These are phyloP conservation scores for Merops nubicus DNA, from an alignment of 2,113 vertebrate species.

Conservation along the genomic window DNA sequence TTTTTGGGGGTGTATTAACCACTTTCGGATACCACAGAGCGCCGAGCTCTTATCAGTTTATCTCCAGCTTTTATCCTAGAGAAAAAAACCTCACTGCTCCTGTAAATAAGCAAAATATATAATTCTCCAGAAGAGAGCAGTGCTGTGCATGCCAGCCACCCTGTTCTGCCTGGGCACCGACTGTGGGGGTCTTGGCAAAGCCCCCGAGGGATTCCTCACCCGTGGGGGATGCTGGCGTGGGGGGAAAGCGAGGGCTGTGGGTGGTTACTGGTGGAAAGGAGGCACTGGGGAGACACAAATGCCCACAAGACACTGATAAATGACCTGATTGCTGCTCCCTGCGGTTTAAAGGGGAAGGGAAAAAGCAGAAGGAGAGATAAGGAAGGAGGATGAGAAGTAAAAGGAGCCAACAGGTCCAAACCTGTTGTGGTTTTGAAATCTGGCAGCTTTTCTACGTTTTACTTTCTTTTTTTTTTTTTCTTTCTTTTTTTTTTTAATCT, in stretches of 20 bases:
- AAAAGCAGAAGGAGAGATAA: conserved; percentile 56
- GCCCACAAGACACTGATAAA: not conserved
- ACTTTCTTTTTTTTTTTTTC: not conserved
- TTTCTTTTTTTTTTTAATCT: accelerated
- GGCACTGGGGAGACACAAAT: not conserved
- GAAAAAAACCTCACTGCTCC: not conserved
- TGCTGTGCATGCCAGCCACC: not conserved
- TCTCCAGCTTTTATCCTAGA: not conserved
- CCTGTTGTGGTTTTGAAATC: conserved; percentile 23
- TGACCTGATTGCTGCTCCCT: not conserved
- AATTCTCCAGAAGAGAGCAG: conserved; percentile 67
- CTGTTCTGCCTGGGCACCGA: not conserved
- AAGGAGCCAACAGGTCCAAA: conserved; percentile 14
- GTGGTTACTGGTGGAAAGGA: not conserved
- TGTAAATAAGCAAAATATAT: not conserved
- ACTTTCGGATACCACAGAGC: not conserved
- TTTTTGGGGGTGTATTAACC: not conserved
- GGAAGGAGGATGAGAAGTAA: not conserved
- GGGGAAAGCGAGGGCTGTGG: not conserved
- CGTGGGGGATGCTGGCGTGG: accelerated
- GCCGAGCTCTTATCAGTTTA: not conserved
- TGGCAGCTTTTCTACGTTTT: not conserved
- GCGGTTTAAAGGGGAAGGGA: conserved; percentile 11
- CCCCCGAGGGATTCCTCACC: not conserved
- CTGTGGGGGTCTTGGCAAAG: accelerated